Conservation (phyloP, 2,888 invertebrate species). For the Ophion obscuratus region DNA sequence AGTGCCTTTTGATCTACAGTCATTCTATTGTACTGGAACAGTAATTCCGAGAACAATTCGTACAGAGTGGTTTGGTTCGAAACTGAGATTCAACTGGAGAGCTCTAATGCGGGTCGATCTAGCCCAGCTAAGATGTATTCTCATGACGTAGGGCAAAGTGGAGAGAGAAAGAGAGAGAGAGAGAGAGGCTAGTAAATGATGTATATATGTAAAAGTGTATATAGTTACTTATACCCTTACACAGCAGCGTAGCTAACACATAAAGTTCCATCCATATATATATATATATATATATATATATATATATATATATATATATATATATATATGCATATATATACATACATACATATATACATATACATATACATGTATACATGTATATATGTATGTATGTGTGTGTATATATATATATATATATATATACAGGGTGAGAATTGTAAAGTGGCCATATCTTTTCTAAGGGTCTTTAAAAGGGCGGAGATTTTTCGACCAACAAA, state of each 20-base stretch:
- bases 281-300: no score
- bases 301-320: no score
- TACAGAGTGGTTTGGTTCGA: slow-evolving; percentile 46
- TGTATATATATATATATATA: no score
- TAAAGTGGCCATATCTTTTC: no score
- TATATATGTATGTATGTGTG: no score
- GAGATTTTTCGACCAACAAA: no score
- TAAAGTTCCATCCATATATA: slow-evolving; percentile 10
- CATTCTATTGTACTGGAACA: slow-evolving; percentile 28
- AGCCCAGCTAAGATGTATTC: slow-evolving; percentile 50
- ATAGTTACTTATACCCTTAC: slow-evolving; percentile 51
- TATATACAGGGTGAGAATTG: no score
- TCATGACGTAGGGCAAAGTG: slow-evolving; percentile 32
- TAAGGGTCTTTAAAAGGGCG: no score
- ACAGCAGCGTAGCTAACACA: slow-evolving; percentile 7
- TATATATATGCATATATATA: no score
- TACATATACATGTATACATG: no score
- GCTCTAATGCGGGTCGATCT: slow-evolving; percentile 63
- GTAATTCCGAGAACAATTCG: slow-evolving; percentile 53
- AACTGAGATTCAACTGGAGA: slow-evolving; percentile 45
- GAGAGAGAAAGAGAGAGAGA: slow-evolving; percentile 6
- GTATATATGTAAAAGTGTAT: slow-evolving; percentile 28
- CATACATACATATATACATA: no score
- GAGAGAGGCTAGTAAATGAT: slow-evolving; percentile 20
- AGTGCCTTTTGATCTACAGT: slow-evolving; percentile 21